phyloP scores from a whole-genome alignment of 2,797 vertebrate species.

The Sebastes itinus region DNA sequence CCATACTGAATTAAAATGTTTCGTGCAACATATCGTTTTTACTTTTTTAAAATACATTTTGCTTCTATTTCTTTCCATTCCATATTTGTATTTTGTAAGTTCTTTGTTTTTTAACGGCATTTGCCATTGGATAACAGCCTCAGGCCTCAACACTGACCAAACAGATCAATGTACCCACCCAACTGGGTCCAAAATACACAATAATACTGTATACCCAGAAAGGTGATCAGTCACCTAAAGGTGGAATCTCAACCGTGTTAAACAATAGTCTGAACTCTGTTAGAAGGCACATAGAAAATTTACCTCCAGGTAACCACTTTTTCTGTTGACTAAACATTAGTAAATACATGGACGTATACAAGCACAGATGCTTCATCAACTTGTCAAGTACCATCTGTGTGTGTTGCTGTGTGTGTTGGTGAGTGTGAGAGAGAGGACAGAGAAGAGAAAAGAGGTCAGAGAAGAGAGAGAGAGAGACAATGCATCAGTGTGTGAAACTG shows the following conservation, averaged over 20 bases:
- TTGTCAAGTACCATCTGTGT: slow-evolving; percentile 34
- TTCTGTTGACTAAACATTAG: slow-evolving; percentile 13
- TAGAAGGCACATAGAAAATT: neutral
- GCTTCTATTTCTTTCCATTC: neutral
- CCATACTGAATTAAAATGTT: neutral
- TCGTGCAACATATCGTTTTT: neutral
- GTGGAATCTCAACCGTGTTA: neutral
- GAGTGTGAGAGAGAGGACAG: slow-evolving; percentile 17
- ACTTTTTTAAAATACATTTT: neutral
- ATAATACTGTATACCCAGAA: neutral
- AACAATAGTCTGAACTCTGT: neutral
- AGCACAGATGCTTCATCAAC: slow-evolving; percentile 7
- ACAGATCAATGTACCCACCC: neutral
- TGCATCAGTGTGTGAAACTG: neutral
- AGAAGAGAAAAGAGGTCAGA: slow-evolving; percentile 14
- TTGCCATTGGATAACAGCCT: neutral
- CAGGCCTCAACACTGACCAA: neutral
- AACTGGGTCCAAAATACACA: neutral
- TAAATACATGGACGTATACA: neutral
- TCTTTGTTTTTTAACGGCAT: neutral
- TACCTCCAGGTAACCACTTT: slow-evolving; percentile 3
- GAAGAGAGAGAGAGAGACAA: neutral
- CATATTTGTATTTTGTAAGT: neutral
- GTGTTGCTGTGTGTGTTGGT: slow-evolving; percentile 6
- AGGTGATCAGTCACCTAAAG: neutral